A percentile compares a stretch with the other conserved stretches of the same genome.
These are phyloP conservation scores for Amblyornis subalaris DNA, from an alignment of 2,113 vertebrate genomes.

Conservation along the genomic window DNA sequence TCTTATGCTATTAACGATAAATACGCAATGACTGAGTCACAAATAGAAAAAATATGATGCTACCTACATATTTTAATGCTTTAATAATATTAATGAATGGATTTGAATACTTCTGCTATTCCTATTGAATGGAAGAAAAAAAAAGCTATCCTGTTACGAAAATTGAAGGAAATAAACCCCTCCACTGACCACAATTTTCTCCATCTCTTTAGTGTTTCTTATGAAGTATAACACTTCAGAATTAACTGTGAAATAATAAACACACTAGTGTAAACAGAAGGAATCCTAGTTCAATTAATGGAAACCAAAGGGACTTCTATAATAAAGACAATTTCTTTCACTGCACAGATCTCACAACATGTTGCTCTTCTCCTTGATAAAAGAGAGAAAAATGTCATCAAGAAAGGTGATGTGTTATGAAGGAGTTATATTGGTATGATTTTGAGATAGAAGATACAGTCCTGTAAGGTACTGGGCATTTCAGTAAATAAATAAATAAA, in stretches of 20 bases:
- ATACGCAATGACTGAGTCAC: background rate
- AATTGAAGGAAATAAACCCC: background rate
- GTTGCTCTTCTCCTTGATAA: background rate
- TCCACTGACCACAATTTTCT: background rate
- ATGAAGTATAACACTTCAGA: background rate
- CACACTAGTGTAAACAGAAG: constrained; percentile 1
- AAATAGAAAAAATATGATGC: background rate
- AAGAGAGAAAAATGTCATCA: background rate
- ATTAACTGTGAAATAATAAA: constrained; percentile 14
- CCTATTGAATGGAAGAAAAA: background rate
- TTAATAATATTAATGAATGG: background rate
- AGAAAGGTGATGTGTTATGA: background rate
- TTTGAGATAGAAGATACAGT: background rate
- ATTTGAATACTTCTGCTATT: background rate
- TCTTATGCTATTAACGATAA: background rate
- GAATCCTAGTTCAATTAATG: background rate
- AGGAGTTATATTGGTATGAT: background rate
- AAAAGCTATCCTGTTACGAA: background rate
- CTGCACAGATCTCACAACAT: background rate
- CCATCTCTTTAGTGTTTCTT: background rate
- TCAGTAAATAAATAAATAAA: background rate
- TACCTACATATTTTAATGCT: background rate
- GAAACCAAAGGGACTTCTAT: background rate
- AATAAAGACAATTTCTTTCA: background rate
- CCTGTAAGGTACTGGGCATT: background rate